Conservation (phyloP, 2,888 invertebrate genomes). For the Leptinotarsa tumamoca region DNA sequence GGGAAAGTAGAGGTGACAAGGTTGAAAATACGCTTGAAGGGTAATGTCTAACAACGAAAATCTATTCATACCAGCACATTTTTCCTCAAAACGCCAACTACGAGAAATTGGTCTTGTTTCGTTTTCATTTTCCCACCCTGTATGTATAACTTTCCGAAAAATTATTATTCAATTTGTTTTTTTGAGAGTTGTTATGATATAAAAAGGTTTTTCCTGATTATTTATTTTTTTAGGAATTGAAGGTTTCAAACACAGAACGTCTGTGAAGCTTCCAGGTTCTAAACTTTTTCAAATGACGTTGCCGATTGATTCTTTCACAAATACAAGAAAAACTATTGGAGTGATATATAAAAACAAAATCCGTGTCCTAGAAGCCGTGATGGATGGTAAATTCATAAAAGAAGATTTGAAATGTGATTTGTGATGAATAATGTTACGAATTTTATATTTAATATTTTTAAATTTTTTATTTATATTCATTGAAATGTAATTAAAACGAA, state of each 20-base stretch:
- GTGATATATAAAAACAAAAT: slow-evolving; percentile 62
- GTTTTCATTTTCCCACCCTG: too few relatives aligned
- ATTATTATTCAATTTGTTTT: too few relatives aligned
- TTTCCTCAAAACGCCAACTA: too few relatives aligned
- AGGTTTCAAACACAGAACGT: slow-evolving; percentile 64
- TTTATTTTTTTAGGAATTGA: slow-evolving; percentile 61
- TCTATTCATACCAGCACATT: too few relatives aligned
- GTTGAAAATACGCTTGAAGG: too few relatives aligned
- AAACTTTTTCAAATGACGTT: slow-evolving; percentile 62
- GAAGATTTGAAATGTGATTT: slow-evolving; percentile 56
- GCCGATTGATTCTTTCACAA: slow-evolving; percentile 45
- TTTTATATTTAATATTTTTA: not conserved
- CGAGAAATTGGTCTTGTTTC: too few relatives aligned
- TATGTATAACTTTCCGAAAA: too few relatives aligned
- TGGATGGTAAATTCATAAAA: slow-evolving; percentile 65
- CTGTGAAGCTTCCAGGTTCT: slow-evolving; percentile 60
- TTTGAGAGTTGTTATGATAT: too few relatives aligned
- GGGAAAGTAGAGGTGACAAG: too few relatives aligned
- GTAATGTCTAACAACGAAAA: too few relatives aligned
- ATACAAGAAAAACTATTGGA: slow-evolving; percentile 60
- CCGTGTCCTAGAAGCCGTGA: slow-evolving; percentile 64
- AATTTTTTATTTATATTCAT: not conserved
- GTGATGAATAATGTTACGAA: slow-evolving; percentile 27
- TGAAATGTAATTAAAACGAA: not conserved
- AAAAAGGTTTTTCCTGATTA: too few relatives aligned